Conservation (phyloP, 2,797 vertebrate genomes). For the Anguilla marmorata region DNA sequence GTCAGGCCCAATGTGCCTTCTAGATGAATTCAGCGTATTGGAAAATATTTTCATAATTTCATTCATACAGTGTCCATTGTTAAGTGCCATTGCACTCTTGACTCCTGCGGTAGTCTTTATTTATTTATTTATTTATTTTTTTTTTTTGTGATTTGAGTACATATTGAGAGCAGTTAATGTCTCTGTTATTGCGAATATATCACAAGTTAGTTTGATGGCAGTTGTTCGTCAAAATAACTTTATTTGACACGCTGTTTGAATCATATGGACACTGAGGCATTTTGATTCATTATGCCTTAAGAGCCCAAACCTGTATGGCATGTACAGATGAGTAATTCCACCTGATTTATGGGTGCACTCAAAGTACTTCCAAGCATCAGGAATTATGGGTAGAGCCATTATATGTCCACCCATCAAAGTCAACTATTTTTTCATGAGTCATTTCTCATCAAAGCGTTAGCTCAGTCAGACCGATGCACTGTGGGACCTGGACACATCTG, state of each 20-base stretch:
- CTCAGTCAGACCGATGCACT: background rate
- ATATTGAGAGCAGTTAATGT: background rate
- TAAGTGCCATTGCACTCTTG: background rate
- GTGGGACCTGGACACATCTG: background rate
- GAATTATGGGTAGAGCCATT: constrained; percentile 1
- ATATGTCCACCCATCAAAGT: background rate
- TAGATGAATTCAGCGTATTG: background rate
- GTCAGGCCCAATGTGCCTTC: too few relatives aligned
- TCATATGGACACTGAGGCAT: background rate
- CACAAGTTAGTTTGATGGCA: background rate
- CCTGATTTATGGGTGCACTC: background rate
- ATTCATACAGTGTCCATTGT: background rate
- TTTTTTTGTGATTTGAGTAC: background rate
- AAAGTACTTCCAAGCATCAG: background rate
- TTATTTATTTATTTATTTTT: background rate
- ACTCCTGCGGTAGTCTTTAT: background rate
- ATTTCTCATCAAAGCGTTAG: background rate
- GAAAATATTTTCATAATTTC: background rate
- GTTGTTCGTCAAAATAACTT: constrained; percentile 10
- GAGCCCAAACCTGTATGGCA: background rate
- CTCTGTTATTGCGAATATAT: background rate
- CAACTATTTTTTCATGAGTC: constrained; percentile 9
- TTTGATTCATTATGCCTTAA: background rate
- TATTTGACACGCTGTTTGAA: constrained; percentile 1
- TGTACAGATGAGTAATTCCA: background rate